Evolutionary conservation across 2,888 invertebrate genomes (phyloP).

Genomic region (Hetaerina titia): DNA sequence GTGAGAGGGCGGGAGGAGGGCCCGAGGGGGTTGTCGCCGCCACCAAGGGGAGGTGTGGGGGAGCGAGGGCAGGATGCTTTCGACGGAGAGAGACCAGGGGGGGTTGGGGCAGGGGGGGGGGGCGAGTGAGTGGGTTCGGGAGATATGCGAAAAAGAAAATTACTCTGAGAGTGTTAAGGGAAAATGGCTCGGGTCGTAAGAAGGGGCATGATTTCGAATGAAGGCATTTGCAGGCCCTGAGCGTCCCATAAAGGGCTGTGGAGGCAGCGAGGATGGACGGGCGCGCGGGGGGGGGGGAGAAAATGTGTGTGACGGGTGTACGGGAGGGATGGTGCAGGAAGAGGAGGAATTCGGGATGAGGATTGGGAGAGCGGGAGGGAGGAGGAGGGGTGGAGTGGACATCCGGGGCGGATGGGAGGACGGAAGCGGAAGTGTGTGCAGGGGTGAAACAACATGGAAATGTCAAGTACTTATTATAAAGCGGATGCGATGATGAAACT

Average conservation of each 20-base stretch:
- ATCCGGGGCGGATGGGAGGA: too few relatives aligned
- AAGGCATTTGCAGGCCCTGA: constrained; percentile 63
- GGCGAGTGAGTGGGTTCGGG: constrained; percentile 12
- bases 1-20: background rate
- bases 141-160: constrained; percentile 18
- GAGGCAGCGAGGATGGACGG: background rate
- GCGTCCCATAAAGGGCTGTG: constrained; percentile 49
- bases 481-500: too few relatives aligned
- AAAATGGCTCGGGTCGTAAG: constrained; percentile 52
- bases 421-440: too few relatives aligned
- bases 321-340: background rate
- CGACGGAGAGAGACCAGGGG: background rate
- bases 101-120: background rate
- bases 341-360: background rate
- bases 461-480: background rate
- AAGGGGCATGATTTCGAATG: constrained; percentile 61
- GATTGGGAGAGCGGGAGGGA: background rate
- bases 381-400: background rate
- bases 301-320: background rate
- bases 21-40: background rate
- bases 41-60: background rate
- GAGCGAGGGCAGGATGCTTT: background rate
- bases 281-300: background rate
- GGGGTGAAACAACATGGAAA: background rate
- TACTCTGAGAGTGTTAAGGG: constrained; percentile 49